Evolutionary conservation across 1,140 invertebrate genomes (phyloP).

Genomic region (Berghia stephanieae): DNA sequence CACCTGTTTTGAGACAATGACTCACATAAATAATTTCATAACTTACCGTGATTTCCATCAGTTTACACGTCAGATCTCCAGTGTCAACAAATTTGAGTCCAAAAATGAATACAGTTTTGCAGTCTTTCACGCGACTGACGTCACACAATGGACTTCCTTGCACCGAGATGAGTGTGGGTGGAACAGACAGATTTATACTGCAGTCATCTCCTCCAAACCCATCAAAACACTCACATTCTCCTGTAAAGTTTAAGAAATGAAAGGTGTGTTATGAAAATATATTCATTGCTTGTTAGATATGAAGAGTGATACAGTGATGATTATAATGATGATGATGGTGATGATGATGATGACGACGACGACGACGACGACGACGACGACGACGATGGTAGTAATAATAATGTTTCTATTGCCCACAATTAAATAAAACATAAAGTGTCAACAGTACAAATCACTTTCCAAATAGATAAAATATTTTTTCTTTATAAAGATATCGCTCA

Average conservation of each 20-base stretch:
- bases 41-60: conserved; percentile 38
- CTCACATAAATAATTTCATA: not conserved
- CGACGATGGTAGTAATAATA: too few relatives aligned
- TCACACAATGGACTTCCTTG: conserved; percentile 37
- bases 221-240: conserved; percentile 39
- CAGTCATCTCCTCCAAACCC: conserved; percentile 46
- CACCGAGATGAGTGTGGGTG: conserved; percentile 37
- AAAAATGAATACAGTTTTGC: conserved; percentile 35
- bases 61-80: conserved; percentile 39
- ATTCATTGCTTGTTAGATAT: too few relatives aligned
- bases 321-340: too few relatives aligned
- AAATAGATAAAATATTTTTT: not conserved
- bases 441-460: not conserved
- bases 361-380: too few relatives aligned
- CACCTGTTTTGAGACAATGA: not conserved
- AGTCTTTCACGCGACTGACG: conserved; percentile 24
- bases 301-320: too few relatives aligned
- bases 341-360: too few relatives aligned
- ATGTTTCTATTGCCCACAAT: too few relatives aligned
- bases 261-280: too few relatives aligned
- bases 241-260: too few relatives aligned
- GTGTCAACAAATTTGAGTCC: conserved; percentile 44
- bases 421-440: too few relatives aligned
- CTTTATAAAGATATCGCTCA: conserved; percentile 11
- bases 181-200: conserved; percentile 28